Percentiles rank a stretch among this genome's conserved stretches.
These are phyloP conservation scores for Sisor rabdophorus DNA, from an alignment of 2,113 vertebrate species.

Conservation along the genomic window DNA sequence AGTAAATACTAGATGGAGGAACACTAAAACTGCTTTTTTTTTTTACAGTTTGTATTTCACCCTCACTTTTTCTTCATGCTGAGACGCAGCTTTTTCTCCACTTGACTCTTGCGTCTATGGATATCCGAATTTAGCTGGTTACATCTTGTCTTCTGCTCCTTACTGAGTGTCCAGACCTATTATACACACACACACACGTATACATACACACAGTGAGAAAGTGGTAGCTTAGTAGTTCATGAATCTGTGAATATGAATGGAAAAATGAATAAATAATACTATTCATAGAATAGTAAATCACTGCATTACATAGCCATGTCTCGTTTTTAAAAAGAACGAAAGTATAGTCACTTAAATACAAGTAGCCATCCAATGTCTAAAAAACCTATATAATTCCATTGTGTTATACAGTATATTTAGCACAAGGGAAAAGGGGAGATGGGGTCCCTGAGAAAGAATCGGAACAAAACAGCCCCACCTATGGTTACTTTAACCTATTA, in stretches of 20 bases:
- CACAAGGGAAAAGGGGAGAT: not conserved
- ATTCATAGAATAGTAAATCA: too few relatives aligned
- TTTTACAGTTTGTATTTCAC: not conserved
- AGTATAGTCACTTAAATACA: too few relatives aligned
- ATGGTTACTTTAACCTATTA: too few relatives aligned
- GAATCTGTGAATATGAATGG: too few relatives aligned
- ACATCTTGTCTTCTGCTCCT: conserved; percentile 68
- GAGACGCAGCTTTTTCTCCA: conserved; percentile 64
- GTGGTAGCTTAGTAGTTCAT: too few relatives aligned
- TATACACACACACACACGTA: conserved; percentile 39
- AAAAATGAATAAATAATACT: too few relatives aligned
- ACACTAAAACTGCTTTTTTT: not conserved
- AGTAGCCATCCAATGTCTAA: too few relatives aligned
- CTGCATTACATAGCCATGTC: too few relatives aligned
- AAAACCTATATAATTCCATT: not conserved
- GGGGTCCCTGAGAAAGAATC: too few relatives aligned
- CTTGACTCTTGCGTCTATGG: conserved; percentile 66
- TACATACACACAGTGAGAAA: not conserved
- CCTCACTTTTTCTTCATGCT: conserved; percentile 70
- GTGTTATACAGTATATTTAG: not conserved
- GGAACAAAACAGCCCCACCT: too few relatives aligned
- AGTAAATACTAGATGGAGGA: not conserved
- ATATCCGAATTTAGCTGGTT: conserved; percentile 64
- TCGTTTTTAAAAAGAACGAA: too few relatives aligned
- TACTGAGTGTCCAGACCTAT: conserved; percentile 70